phyloP scores from a whole-genome alignment of 1,140 invertebrate species.

The Leptopilina boulardi region DNA sequence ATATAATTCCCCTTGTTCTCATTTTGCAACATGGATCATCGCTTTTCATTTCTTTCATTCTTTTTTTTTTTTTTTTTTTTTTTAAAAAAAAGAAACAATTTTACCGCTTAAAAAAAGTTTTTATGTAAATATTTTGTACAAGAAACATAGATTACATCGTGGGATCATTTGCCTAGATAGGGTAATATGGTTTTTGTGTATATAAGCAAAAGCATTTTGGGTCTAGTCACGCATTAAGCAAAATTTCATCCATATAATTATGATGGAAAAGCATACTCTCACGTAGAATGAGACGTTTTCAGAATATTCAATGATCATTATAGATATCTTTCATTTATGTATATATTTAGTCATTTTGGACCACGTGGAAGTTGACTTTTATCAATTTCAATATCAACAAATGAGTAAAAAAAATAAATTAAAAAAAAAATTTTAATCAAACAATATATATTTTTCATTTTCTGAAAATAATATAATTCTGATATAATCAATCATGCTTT shows the following conservation, averaged over 20 bases:
- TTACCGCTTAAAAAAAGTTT: conserved; percentile 6
- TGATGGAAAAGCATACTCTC: conserved; percentile 30
- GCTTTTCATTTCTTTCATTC: not conserved
- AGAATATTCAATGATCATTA: conserved; percentile 1
- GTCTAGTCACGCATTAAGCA: conserved; percentile 26
- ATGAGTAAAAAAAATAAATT: not conserved
- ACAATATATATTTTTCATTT: not conserved
- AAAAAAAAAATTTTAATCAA: too few relatives aligned
- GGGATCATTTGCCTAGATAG: conserved; percentile 15
- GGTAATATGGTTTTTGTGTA: conserved; percentile 21
- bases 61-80: too few relatives aligned
- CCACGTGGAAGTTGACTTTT: conserved; percentile 14
- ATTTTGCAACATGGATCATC: conserved; percentile 25
- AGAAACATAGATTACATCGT: conserved; percentile 17
- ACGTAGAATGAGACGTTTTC: conserved; percentile 20
- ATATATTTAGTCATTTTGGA: not conserved
- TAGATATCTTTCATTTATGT: not conserved
- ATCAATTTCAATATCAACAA: not conserved
- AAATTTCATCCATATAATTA: conserved; percentile 30
- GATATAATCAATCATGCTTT: too few relatives aligned
- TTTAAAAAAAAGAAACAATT: not conserved
- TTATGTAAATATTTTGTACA: conserved; percentile 11
- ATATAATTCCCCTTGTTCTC: not conserved
- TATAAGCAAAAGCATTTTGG: conserved; percentile 29
- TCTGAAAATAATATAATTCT: too few relatives aligned